These are phyloP conservation scores for Amblyopsis rosae DNA, from an alignment of 2,113 vertebrate genomes.

Conservation along the genomic window DNA sequence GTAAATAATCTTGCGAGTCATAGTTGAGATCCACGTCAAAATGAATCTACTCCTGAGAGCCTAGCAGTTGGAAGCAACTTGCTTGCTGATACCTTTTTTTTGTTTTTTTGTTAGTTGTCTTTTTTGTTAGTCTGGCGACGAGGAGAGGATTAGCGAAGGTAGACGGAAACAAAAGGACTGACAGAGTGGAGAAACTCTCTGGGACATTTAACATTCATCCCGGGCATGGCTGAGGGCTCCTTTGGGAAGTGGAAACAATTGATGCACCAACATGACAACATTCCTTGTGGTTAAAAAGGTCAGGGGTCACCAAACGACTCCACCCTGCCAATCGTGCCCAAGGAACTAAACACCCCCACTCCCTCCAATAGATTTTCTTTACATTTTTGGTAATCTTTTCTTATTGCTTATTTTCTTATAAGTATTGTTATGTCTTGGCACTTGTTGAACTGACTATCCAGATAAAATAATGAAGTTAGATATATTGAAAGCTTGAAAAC, in stretches of 20 bases:
- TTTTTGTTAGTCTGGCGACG: slow-evolving; percentile 35
- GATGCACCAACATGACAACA: slow-evolving; percentile 68
- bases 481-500: too few relatives aligned
- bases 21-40: too few relatives aligned
- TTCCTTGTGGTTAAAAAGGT: slow-evolving; percentile 74
- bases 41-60: too few relatives aligned
- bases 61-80: slow-evolving; percentile 1
- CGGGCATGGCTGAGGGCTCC: slow-evolving; percentile 56
- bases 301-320: slow-evolving; percentile 61
- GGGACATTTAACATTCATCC: slow-evolving; percentile 55
- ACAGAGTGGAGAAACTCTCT: slow-evolving; percentile 33
- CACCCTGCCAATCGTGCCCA: slow-evolving; percentile 69
- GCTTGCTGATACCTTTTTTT: slow-evolving; percentile 59
- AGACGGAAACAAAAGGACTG: slow-evolving; percentile 37
- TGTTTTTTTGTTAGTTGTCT: slow-evolving; percentile 41
- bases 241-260: slow-evolving; percentile 68
- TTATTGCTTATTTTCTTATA: too few relatives aligned
- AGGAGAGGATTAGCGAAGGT: slow-evolving; percentile 48
- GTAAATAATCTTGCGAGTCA: too few relatives aligned
- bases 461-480: background rate
- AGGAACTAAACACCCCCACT: slow-evolving; percentile 46
- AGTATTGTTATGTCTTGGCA: slow-evolving; percentile 64
- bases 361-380: slow-evolving; percentile 7
- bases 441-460: slow-evolving; percentile 68
- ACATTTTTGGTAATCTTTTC: too few relatives aligned